These are phyloP conservation scores for Ailurus styani DNA, from an alignment of 2,113 vertebrate genomes.

Conservation along the genomic window DNA sequence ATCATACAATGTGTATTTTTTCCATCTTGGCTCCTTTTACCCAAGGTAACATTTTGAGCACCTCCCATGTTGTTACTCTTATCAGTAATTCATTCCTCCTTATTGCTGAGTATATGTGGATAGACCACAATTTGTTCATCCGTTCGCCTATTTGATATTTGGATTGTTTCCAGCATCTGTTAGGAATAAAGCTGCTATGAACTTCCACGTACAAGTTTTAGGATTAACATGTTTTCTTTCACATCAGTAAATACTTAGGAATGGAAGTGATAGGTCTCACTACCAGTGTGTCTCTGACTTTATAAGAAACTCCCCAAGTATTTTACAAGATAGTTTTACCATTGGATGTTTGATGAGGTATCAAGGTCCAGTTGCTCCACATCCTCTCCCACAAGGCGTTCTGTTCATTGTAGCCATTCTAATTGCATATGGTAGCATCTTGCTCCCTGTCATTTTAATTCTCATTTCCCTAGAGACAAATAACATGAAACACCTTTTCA, in stretches of 20 bases:
- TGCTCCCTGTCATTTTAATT: neutral
- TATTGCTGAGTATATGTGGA: neutral
- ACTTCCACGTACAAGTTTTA: neutral
- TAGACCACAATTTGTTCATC: neutral
- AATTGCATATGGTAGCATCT: neutral
- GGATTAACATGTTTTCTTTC: neutral
- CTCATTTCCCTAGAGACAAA: neutral
- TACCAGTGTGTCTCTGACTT: neutral
- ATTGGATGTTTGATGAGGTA: neutral
- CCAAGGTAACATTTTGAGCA: neutral
- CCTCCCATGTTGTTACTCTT: neutral
- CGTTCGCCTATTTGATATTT: neutral
- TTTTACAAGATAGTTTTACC: neutral
- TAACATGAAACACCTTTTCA: neutral
- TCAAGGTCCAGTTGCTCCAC: neutral
- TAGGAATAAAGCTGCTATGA: neutral
- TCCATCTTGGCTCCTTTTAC: neutral
- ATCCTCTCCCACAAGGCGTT: neutral
- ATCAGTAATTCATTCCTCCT: neutral
- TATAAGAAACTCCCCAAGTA: neutral
- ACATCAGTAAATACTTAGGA: neutral
- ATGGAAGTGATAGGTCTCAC: neutral
- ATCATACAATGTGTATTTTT: neutral
- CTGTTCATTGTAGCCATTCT: neutral
- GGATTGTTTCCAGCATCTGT: neutral